Percentiles rank a stretch among this genome's conserved stretches.
phyloP scores from a whole-genome alignment of 35 echinoderm and acorn worm genomes.

The Eucidaris tribuloides region DNA sequence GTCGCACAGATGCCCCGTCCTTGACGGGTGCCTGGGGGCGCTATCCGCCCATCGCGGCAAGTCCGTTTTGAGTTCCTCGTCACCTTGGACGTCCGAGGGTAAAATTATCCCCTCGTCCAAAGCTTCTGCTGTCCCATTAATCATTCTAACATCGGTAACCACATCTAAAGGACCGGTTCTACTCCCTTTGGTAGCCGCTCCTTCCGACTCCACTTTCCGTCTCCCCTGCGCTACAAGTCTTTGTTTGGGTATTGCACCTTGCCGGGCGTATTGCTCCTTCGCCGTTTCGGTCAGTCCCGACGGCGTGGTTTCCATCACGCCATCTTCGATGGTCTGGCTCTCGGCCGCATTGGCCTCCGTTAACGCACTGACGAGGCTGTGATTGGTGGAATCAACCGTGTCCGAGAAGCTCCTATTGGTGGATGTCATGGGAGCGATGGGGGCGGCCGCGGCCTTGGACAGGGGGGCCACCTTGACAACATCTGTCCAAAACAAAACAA shows the following conservation, averaged over 20 bases:
- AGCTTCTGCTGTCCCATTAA: slow-evolving; percentile 44
- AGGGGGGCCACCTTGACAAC: slow-evolving; percentile 27
- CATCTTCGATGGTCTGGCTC: background rate
- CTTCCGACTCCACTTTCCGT: slow-evolving; percentile 36
- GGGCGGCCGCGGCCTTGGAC: slow-evolving; percentile 53
- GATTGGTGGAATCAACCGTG: slow-evolving; percentile 11
- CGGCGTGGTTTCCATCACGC: slow-evolving; percentile 5
- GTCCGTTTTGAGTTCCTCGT: slow-evolving; percentile 72
- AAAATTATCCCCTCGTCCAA: slow-evolving; percentile 43
- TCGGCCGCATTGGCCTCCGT: background rate
- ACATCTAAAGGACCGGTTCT: slow-evolving; percentile 52
- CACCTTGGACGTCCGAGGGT: slow-evolving; percentile 31
- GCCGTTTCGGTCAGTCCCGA: slow-evolving; percentile 11
- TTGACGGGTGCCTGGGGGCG: slow-evolving; percentile 26
- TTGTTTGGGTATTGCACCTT: slow-evolving; percentile 86
- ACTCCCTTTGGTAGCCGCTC: slow-evolving; percentile 15
- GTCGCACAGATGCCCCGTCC: slow-evolving; percentile 16
- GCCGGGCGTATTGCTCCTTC: slow-evolving; percentile 66
- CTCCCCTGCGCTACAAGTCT: slow-evolving; percentile 33
- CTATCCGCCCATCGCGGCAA: slow-evolving; percentile 85
- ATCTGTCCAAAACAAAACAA: background rate
- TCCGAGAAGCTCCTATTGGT: slow-evolving; percentile 87
- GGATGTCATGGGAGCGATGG: slow-evolving; percentile 86
- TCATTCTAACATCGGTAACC: slow-evolving; percentile 40
- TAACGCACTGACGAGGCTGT: slow-evolving; percentile 5